Conservation (phyloP, 1,140 invertebrate genomes). For the Lanistes nyassanus region DNA sequence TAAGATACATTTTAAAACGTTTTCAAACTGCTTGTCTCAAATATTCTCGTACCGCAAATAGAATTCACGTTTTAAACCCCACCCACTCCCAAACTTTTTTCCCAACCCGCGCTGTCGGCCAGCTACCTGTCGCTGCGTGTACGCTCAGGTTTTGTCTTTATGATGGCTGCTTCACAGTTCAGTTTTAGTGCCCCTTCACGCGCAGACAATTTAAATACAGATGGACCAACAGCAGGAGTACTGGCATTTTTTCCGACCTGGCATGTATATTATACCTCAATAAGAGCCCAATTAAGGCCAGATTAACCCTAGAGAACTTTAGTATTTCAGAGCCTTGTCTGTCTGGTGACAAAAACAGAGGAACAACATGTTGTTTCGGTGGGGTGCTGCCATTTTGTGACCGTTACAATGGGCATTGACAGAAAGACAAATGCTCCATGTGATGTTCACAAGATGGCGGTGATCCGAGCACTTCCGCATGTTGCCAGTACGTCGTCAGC, state of each 20-base stretch:
- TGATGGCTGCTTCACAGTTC: no score
- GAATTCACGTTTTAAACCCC: neutral
- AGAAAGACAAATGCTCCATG: constrained; percentile 17
- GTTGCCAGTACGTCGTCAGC: neutral
- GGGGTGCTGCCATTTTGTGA: constrained; percentile 18
- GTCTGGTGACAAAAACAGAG: neutral
- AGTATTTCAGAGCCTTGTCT: neutral
- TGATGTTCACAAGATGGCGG: constrained; percentile 16
- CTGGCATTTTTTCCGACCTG: neutral
- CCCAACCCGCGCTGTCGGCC: no score
- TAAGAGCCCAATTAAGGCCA: neutral
- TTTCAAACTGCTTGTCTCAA: neutral
- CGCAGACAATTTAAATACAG: neutral
- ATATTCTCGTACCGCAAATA: neutral
- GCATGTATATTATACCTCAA: neutral
- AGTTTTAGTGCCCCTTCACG: no score
- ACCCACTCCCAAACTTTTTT: no score
- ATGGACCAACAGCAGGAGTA: neutral
- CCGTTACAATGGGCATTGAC: constrained; percentile 32
- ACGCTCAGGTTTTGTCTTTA: no score
- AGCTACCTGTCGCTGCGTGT: no score
- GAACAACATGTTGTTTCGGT: neutral
- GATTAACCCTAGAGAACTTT: neutral
- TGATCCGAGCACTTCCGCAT: neutral
- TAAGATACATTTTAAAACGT: neutral